Conservation (phyloP, 2,113 vertebrate genomes). For the Speoplatyrhinus poulsoni region DNA sequence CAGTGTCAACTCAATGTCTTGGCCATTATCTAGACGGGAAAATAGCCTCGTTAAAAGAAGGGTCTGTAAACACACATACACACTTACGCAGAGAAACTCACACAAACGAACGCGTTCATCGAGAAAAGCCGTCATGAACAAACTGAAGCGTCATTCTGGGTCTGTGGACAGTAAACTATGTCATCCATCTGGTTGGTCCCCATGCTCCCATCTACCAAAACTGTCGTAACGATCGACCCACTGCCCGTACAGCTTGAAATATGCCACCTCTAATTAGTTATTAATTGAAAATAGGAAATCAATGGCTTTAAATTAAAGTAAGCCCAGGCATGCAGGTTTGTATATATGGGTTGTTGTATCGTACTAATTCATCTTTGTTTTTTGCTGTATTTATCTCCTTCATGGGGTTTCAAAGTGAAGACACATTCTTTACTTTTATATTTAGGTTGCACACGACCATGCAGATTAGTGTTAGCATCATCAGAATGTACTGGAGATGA, state of each 20-base stretch:
- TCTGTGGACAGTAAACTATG: constrained; percentile 57
- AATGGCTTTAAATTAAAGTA: constrained; percentile 83
- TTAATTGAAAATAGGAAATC: constrained; percentile 99
- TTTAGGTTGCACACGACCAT: neutral
- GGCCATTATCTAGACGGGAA: constrained; percentile 37
- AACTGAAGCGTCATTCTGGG: constrained; percentile 26
- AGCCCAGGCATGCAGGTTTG: constrained; percentile 70
- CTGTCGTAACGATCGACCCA: constrained; percentile 76
- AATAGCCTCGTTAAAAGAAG: constrained; percentile 14
- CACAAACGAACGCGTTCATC: neutral
- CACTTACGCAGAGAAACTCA: neutral
- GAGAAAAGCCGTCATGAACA: constrained; percentile 3
- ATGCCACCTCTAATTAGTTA: constrained; percentile 93
- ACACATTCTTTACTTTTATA: neutral
- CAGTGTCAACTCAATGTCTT: constrained; percentile 1
- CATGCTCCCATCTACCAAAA: neutral
- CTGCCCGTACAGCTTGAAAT: constrained; percentile 79
- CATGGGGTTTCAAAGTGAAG: neutral
- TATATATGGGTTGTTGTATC: constrained; percentile 76
- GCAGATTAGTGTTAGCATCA: constrained; percentile 2
- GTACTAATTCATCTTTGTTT: constrained; percentile 26
- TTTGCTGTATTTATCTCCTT: constrained; percentile 20
- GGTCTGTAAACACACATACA: neutral
- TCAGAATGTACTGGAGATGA: constrained; percentile 7
- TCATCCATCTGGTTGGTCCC: constrained; percentile 78